A percentile compares a stretch with the other conserved stretches of the same genome.
These are phyloP conservation scores for Gortyna flavago DNA, from an alignment of 2,888 invertebrate species.

Conservation along the genomic window DNA sequence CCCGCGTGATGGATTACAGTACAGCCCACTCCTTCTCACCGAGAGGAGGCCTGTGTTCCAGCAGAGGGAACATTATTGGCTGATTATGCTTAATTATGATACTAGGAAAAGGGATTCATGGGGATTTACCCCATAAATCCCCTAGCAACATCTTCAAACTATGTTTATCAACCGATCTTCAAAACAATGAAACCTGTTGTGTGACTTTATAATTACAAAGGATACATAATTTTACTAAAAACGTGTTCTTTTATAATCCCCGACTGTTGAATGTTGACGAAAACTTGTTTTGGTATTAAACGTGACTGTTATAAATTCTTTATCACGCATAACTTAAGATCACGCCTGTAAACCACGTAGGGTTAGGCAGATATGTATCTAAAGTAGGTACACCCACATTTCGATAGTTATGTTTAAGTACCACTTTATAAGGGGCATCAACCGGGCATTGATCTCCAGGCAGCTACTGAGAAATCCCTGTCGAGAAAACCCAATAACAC, in stretches of 20 bases:
- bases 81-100: too few species aligned
- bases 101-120: too few species aligned
- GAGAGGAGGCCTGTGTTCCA: too few species aligned
- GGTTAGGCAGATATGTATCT: background rate
- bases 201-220: slow-evolving; percentile 26
- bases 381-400: background rate
- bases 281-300: slow-evolving; percentile 27
- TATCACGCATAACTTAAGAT: background rate
- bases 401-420: background rate
- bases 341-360: too few species aligned
- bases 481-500: background rate
- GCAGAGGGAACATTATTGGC: too few species aligned
- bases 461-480: background rate
- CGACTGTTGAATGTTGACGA: background rate
- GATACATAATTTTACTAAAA: slow-evolving; percentile 5
- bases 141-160: slow-evolving; percentile 2
- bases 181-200: slow-evolving; percentile 33
- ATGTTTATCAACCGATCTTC: background rate
- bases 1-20: too few species aligned
- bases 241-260: slow-evolving; percentile 32
- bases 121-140: too few species aligned
- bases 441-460: background rate
- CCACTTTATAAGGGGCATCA: background rate
- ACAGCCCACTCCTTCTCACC: too few species aligned
- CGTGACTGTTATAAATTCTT: slow-evolving; percentile 12